Conservation (phyloP, 1,140 invertebrate species). For the Papilio aristodemus region DNA sequence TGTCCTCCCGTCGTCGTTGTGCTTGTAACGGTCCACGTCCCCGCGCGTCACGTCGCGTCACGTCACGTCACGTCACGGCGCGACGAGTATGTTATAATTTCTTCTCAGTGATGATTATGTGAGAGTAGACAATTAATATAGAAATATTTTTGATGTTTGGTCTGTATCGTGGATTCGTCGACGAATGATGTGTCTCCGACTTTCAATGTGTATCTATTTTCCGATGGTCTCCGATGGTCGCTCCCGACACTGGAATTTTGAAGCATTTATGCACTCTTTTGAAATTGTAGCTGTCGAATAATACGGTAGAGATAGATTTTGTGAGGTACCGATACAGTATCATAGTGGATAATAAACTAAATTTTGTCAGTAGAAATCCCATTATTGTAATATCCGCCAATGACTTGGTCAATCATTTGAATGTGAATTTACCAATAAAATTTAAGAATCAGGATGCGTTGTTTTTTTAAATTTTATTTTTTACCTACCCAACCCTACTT, state of each 20-base stretch:
- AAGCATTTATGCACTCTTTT: conserved; percentile 77
- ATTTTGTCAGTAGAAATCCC: conserved; percentile 75
- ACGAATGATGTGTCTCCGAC: conserved; percentile 63
- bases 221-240: conserved; percentile 61
- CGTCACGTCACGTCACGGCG: conserved; percentile 43
- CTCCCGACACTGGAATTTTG: conserved; percentile 64
- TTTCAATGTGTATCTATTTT: conserved; percentile 57
- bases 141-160: conserved; percentile 77
- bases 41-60: conserved; percentile 45
- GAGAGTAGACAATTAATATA: conserved; percentile 73
- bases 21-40: conserved; percentile 35
- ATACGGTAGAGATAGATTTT: conserved; percentile 71
- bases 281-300: conserved; percentile 72
- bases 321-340: conserved; percentile 75
- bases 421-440: conserved; percentile 80
- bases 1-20: conserved; percentile 36
- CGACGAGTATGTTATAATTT: conserved; percentile 61
- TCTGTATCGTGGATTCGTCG: conserved; percentile 73
- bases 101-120: conserved; percentile 64
- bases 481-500: neutral
- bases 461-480: conserved; percentile 45
- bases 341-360: conserved; percentile 72
- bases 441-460: conserved; percentile 60
- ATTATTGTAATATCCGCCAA: conserved; percentile 74
- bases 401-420: conserved; percentile 77